Evolutionary conservation across 2,113 vertebrate species (phyloP).

Genomic region (Rhinoptilus africanus): DNA sequence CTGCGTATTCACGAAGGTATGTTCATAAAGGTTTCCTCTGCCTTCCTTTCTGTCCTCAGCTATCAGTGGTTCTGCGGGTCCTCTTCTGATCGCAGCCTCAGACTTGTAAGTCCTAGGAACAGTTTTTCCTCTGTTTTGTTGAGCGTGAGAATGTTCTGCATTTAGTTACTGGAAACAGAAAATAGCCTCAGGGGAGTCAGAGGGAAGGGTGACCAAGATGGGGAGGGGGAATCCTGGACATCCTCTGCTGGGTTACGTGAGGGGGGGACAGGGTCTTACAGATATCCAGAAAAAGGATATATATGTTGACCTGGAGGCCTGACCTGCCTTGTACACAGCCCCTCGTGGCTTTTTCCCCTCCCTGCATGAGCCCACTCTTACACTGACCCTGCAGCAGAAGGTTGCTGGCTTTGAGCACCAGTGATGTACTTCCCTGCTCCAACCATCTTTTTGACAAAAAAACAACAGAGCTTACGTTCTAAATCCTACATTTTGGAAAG

Average conservation of each 20-base stretch:
- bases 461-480: not conserved
- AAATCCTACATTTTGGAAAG: not conserved
- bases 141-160: not conserved
- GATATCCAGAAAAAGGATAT: not conserved
- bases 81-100: not conserved
- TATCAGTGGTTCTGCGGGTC: not conserved
- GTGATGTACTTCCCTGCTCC: fast-evolving
- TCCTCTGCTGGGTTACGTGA: not conserved
- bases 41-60: not conserved
- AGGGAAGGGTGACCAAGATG: fast-evolving
- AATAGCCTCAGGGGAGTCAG: not conserved
- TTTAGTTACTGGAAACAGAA: not conserved
- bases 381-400: not conserved
- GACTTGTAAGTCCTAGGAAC: not conserved
- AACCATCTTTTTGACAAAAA: not conserved
- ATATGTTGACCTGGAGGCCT: not conserved
- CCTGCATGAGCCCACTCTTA: not conserved
- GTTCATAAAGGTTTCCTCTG: not conserved
- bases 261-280: not conserved
- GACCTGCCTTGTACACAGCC: not conserved
- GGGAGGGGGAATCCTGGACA: not conserved
- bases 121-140: not conserved
- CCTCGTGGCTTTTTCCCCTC: not conserved
- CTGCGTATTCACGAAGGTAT: not conserved
- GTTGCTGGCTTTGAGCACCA: not conserved